Evolutionary conservation across 2,113 vertebrate genomes (phyloP).

Genomic region (Benthochromis sp.): DNA sequence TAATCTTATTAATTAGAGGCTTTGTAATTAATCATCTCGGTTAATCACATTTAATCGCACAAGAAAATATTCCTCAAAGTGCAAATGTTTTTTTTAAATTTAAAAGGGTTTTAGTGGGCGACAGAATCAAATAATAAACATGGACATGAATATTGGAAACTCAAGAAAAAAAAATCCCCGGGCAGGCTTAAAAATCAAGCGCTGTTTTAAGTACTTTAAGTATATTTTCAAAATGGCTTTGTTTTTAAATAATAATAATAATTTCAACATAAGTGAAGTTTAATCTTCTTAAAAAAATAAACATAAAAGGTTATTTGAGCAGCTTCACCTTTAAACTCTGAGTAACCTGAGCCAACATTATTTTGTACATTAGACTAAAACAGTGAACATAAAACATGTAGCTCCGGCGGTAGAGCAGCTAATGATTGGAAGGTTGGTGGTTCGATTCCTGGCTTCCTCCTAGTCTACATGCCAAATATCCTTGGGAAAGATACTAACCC

Average conservation of each 20-base stretch:
- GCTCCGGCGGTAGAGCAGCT: too few species aligned
- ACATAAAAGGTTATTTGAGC: background rate
- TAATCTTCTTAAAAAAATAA: background rate
- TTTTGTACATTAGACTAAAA: background rate
- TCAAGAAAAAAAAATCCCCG: background rate
- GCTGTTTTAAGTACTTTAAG: background rate
- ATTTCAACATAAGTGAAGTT: background rate
- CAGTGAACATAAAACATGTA: background rate
- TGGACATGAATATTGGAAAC: background rate
- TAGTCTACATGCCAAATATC: too few species aligned
- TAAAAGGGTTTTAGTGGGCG: background rate
- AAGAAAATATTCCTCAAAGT: background rate
- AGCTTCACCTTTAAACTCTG: background rate
- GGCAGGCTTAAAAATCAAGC: too few species aligned
- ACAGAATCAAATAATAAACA: background rate
- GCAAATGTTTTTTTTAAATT: background rate
- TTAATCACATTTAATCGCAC: background rate
- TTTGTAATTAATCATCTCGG: background rate
- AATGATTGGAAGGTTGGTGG: too few species aligned
- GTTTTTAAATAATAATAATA: background rate
- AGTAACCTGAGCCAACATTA: background rate
- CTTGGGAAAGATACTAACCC: too few species aligned
- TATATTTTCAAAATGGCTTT: background rate
- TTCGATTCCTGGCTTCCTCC: too few species aligned
- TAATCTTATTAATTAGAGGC: background rate